These are phyloP conservation scores for Hylaea fasciaria DNA, from an alignment of 2,888 invertebrate species.

Conservation along the genomic window DNA sequence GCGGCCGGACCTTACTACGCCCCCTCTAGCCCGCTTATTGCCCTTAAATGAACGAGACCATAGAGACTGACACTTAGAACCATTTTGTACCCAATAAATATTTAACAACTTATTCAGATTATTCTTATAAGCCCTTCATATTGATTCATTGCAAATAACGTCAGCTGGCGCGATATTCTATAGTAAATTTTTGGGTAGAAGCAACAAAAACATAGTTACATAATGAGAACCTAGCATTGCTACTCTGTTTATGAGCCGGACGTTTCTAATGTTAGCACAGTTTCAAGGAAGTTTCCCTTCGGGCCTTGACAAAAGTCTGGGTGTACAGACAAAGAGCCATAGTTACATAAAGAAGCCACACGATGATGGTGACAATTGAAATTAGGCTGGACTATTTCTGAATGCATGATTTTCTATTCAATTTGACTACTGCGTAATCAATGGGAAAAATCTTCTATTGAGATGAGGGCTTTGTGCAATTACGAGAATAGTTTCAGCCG, in stretches of 20 bases:
- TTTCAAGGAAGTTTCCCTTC: slow-evolving; percentile 60
- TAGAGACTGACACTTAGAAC: slow-evolving; percentile 60
- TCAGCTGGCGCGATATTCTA: slow-evolving; percentile 15
- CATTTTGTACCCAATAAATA: slow-evolving; percentile 49
- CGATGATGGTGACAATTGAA: slow-evolving; percentile 48
- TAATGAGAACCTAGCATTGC: background rate
- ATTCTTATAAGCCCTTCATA: background rate
- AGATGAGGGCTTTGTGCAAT: slow-evolving; percentile 18
- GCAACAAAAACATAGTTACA: slow-evolving; percentile 16
- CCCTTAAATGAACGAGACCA: slow-evolving; percentile 58
- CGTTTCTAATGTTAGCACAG: slow-evolving; percentile 43
- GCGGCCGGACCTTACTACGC: slow-evolving; percentile 56
- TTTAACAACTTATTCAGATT: slow-evolving; percentile 16
- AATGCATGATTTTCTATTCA: slow-evolving; percentile 37
- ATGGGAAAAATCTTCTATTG: slow-evolving; percentile 18
- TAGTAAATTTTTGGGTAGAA: slow-evolving; percentile 4
- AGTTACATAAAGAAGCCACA: slow-evolving; percentile 61
- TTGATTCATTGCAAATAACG: slow-evolving; percentile 17
- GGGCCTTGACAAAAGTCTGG: slow-evolving; percentile 57
- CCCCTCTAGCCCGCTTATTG: slow-evolving; percentile 67
- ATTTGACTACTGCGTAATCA: slow-evolving; percentile 29
- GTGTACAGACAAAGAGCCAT: slow-evolving; percentile 47
- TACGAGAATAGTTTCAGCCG: too few species aligned
- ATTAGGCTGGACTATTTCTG: slow-evolving; percentile 57
- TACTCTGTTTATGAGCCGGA: slow-evolving; percentile 24